Evolutionary conservation across 2,797 vertebrate species (phyloP).

Genomic region (Eulemur rubriventer): DNA sequence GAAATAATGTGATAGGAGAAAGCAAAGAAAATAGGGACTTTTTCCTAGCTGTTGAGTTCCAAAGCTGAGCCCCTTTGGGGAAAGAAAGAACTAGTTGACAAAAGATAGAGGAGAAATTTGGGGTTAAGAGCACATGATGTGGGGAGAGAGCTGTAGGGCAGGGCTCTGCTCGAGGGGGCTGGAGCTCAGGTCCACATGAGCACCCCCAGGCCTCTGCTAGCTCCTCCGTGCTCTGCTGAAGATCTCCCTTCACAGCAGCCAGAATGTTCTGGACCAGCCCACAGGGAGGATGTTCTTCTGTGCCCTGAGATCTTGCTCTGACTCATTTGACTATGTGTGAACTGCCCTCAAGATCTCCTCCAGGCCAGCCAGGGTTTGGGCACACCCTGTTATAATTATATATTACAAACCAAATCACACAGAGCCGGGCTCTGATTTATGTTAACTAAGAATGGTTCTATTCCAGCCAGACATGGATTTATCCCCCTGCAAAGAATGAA

Average conservation of each 20-base stretch:
- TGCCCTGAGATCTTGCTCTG: background rate
- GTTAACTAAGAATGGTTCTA: background rate
- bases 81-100: slow-evolving; percentile 7
- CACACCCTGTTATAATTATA: background rate
- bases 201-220: background rate
- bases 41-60: slow-evolving; percentile 13
- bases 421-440: background rate
- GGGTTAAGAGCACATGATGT: background rate
- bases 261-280: background rate
- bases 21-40: background rate
- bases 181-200: background rate
- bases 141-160: background rate
- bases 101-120: background rate
- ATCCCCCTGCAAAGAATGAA: background rate
- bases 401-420: background rate
- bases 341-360: background rate
- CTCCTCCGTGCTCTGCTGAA: background rate
- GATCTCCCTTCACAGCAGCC: background rate
- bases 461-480: background rate
- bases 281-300: background rate
- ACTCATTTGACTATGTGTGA: background rate
- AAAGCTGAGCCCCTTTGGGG: background rate
- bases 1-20: slow-evolving; percentile 48
- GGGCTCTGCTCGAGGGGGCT: background rate
- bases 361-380: background rate